Evolutionary conservation across 1,140 invertebrate genomes (phyloP).

Genomic region (Drosophila tristis): DNA sequence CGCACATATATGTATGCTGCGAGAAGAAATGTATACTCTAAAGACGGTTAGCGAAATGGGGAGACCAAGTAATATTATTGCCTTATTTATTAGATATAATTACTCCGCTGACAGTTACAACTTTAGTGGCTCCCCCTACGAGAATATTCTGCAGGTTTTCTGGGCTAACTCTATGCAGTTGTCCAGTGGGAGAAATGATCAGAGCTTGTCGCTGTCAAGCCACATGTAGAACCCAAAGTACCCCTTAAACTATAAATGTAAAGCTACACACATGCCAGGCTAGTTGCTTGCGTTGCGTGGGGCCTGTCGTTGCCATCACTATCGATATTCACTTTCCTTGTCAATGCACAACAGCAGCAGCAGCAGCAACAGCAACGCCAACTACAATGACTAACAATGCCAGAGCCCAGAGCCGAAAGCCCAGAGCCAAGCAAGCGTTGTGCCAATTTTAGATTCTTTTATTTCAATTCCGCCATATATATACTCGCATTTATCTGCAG

Average conservation of each 20-base stretch:
- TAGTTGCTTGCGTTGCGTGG: conserved; percentile 56
- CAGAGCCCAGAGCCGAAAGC: neutral
- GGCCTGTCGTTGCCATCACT: conserved; percentile 38
- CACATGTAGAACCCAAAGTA: neutral
- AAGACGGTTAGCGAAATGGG: no score
- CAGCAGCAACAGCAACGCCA: conserved; percentile 13
- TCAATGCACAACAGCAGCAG: conserved; percentile 50
- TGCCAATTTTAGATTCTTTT: conserved; percentile 61
- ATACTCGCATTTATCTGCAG: neutral
- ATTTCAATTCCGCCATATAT: conserved; percentile 25
- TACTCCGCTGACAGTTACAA: no score
- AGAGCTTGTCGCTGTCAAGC: no score
- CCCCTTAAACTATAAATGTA: neutral
- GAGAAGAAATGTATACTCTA: no score
- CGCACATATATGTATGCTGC: no score
- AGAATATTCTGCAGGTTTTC: no score
- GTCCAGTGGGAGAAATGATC: no score
- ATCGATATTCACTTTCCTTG: conserved; percentile 74
- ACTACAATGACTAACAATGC: no score
- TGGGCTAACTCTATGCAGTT: no score
- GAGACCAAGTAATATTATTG: no score
- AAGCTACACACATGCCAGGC: conserved; percentile 43
- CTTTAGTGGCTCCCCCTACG: no score
- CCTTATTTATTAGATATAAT: no score
- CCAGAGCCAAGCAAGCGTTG: conserved; percentile 17